These are phyloP conservation scores for Ophioninae sp. DNA, from an alignment of 2,888 invertebrate genomes.

Conservation along the genomic window DNA sequence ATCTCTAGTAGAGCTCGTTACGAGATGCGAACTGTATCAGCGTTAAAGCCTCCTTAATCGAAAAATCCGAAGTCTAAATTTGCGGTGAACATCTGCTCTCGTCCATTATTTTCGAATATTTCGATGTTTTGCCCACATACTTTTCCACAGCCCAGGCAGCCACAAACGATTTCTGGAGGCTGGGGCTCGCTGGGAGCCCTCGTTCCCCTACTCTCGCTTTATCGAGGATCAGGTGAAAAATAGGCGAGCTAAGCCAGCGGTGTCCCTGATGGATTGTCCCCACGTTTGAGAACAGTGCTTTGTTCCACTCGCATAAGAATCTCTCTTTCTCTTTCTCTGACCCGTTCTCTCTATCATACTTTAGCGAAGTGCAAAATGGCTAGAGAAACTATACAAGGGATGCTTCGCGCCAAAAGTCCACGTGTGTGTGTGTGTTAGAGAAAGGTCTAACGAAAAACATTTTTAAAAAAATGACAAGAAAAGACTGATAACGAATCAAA, in stretches of 20 bases:
- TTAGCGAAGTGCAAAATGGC: slow-evolving; percentile 32
- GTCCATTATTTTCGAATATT: slow-evolving; percentile 68
- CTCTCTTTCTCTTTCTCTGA: slow-evolving; percentile 11
- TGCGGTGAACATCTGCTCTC: slow-evolving; percentile 64
- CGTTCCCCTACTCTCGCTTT: slow-evolving; percentile 40
- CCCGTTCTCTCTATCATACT: slow-evolving; percentile 22
- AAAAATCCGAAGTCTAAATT: slow-evolving; percentile 26
- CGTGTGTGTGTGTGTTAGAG: background rate
- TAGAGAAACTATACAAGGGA: slow-evolving; percentile 5
- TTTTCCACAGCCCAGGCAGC: slow-evolving; percentile 27
- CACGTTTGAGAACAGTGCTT: slow-evolving; percentile 40
- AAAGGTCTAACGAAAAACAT: no score
- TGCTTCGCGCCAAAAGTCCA: slow-evolving; percentile 33
- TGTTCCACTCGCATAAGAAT: slow-evolving; percentile 41
- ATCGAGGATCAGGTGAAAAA: slow-evolving; percentile 62
- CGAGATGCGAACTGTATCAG: slow-evolving; percentile 13
- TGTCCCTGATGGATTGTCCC: slow-evolving; percentile 59
- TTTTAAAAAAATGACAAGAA: no score
- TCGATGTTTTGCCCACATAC: slow-evolving; percentile 41
- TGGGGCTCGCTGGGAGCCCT: background rate
- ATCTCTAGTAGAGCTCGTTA: background rate
- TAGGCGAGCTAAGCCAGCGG: slow-evolving; percentile 57
- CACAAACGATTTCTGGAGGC: slow-evolving; percentile 28
- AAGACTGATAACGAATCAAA: no score
- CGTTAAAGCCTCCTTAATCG: slow-evolving; percentile 11